Evolutionary conservation across 2,888 invertebrate genomes (phyloP).

Genomic region (Campopleginae sp.): DNA sequence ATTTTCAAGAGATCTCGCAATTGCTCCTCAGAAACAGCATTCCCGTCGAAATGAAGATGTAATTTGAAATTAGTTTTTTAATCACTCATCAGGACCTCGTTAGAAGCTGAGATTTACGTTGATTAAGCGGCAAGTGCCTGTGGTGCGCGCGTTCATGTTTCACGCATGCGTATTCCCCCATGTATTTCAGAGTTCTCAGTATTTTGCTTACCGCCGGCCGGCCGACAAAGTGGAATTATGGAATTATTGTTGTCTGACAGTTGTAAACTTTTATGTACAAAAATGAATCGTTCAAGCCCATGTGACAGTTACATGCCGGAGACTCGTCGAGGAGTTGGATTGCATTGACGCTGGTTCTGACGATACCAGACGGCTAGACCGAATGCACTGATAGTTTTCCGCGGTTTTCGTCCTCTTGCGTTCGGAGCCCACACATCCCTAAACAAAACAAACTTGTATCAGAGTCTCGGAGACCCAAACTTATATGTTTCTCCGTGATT

Average conservation of each 20-base stretch:
- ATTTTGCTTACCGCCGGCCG: not conserved
- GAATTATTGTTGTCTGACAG: not conserved
- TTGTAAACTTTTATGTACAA: not conserved
- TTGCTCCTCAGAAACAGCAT: not conserved
- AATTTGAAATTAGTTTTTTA: not conserved
- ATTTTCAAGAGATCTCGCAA: not conserved
- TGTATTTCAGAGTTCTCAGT: not conserved
- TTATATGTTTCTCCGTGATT: not conserved
- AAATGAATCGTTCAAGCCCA: not conserved
- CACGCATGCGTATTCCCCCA: not conserved
- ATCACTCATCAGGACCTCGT: not conserved
- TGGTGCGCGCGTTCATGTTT: not conserved
- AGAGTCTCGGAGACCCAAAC: not conserved
- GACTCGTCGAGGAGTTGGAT: not conserved
- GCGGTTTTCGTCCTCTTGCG: not conserved
- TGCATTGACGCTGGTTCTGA: not conserved
- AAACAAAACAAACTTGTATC: not conserved
- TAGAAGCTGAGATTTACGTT: not conserved
- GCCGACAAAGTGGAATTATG: not conserved
- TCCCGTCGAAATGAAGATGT: not conserved
- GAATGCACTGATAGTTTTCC: not conserved
- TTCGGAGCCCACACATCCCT: not conserved
- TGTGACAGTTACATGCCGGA: not conserved
- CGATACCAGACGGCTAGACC: not conserved
- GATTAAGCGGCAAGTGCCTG: not conserved